Conservation (phyloP, 2,888 invertebrate genomes). For the Operophtera brumata region DNA sequence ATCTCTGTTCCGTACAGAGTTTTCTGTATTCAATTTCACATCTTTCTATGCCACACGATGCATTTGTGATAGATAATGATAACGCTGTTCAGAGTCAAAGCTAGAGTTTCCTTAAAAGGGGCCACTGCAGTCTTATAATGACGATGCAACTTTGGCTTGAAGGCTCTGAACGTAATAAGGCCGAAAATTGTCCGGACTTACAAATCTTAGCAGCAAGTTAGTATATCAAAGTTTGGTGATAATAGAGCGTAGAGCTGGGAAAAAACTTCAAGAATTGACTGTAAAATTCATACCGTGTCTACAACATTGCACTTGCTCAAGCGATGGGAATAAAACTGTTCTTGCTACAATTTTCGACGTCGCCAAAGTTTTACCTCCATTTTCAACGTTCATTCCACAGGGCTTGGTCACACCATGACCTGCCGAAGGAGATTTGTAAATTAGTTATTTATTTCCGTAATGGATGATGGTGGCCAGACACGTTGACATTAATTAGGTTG, state of each 20-base stretch:
- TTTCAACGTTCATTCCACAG: constrained; percentile 44
- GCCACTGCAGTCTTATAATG: too few species aligned
- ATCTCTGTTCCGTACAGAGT: too few species aligned
- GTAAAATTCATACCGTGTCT: constrained; percentile 33
- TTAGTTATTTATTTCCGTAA: neutral
- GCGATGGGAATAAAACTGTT: constrained; percentile 58
- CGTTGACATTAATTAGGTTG: too few species aligned
- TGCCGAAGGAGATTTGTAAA: neutral
- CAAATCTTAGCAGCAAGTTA: neutral
- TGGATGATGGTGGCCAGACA: too few species aligned
- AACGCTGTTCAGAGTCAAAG: too few species aligned
- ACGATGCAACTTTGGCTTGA: too few species aligned
- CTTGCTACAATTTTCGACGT: constrained; percentile 68
- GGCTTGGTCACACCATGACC: constrained; percentile 18
- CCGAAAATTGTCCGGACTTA: too few species aligned
- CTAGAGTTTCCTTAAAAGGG: too few species aligned
- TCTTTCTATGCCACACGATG: too few species aligned
- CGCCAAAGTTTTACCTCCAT: constrained; percentile 59
- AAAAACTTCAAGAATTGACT: constrained; percentile 25
- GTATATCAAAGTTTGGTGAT: neutral
- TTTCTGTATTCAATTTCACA: too few species aligned
- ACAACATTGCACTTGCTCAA: constrained; percentile 38
- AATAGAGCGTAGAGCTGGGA: constrained; percentile 11
- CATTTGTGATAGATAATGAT: too few species aligned
- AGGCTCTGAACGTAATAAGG: too few species aligned